These are phyloP conservation scores for Cepaea hortensis DNA, from an alignment of 2,888 invertebrate species.

Conservation along the genomic window DNA sequence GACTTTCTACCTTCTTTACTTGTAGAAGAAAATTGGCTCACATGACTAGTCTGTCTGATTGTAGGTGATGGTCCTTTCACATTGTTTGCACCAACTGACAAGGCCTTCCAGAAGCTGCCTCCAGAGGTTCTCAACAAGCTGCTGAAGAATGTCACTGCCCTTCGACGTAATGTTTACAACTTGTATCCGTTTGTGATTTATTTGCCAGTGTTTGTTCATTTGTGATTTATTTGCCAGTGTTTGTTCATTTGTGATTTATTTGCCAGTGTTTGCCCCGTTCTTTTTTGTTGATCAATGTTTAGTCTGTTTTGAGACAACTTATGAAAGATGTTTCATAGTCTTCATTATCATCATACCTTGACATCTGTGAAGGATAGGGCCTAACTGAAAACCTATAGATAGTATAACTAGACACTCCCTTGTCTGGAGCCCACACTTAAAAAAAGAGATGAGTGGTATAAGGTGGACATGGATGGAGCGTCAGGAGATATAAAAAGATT, in stretches of 20 bases:
- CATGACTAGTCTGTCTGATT: neutral
- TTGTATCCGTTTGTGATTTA: neutral
- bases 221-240: neutral
- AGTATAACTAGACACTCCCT: too few relatives aligned
- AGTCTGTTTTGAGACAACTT: neutral
- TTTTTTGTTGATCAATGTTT: neutral
- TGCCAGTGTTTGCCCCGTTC: neutral
- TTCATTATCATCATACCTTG: neutral
- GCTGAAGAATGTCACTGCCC: conserved; percentile 56
- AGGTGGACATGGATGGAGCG: too few relatives aligned
- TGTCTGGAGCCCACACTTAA: too few relatives aligned
- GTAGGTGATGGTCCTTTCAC: conserved; percentile 58
- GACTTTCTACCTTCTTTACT: too few relatives aligned
- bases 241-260: neutral
- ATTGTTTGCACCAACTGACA: conserved; percentile 60
- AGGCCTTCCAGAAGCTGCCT: conserved; percentile 56
- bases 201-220: neutral
- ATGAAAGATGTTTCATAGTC: neutral
- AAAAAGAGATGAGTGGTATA: too few relatives aligned
- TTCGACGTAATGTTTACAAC: conserved; percentile 17
- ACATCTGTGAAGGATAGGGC: too few relatives aligned
- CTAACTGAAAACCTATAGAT: too few relatives aligned
- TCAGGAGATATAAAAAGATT: too few relatives aligned
- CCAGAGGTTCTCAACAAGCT: conserved; percentile 54
- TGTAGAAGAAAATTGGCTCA: too few relatives aligned